Evolutionary conservation across 2,113 vertebrate genomes (phyloP).

Genomic region (Herpailurus yagouaroundi): DNA sequence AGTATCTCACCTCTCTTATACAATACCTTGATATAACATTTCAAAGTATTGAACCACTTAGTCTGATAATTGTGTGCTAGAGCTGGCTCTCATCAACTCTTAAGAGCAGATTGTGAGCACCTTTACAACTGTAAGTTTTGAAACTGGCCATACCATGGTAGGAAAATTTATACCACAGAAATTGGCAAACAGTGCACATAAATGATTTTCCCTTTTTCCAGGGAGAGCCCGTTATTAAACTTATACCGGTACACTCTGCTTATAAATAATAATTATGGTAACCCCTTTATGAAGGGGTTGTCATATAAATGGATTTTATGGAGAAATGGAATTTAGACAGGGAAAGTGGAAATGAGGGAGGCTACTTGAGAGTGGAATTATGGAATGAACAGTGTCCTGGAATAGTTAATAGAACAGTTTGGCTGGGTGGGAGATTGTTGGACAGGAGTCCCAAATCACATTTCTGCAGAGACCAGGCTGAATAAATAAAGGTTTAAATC

Average conservation of each 20-base stretch:
- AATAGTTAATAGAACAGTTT: neutral
- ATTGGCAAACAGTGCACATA: neutral
- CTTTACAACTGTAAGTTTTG: neutral
- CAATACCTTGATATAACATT: neutral
- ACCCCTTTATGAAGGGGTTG: neutral
- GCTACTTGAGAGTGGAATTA: neutral
- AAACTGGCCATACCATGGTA: neutral
- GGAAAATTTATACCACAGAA: neutral
- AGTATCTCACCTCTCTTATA: neutral
- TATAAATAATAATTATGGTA: constrained; percentile 12
- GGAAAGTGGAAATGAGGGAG: neutral
- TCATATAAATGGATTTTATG: neutral
- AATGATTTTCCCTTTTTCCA: neutral
- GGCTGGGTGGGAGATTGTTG: neutral
- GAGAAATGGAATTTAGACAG: neutral
- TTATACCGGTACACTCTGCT: neutral
- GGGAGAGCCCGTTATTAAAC: neutral
- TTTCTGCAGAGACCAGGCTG: neutral
- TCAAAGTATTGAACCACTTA: neutral
- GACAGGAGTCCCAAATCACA: neutral
- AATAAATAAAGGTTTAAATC: neutral
- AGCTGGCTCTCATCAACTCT: neutral
- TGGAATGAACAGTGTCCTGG: neutral
- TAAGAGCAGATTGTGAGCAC: neutral
- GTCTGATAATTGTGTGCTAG: neutral